Evolutionary conservation across 1,140 invertebrate genomes (phyloP).

Genomic region (Cepaea nemoralis): DNA sequence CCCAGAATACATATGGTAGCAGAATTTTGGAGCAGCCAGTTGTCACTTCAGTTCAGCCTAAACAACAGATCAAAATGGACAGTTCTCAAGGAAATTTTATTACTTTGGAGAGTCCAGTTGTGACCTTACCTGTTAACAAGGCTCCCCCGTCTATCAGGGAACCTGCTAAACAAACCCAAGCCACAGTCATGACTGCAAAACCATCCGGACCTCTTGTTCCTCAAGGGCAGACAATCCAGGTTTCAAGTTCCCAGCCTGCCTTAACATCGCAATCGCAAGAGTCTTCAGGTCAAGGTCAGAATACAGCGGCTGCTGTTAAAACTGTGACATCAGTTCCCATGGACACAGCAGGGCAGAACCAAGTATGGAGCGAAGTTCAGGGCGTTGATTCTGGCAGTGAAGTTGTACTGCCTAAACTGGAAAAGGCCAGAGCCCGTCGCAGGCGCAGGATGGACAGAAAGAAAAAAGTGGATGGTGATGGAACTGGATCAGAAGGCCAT

Average conservation of each 20-base stretch:
- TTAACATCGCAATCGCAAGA: background rate
- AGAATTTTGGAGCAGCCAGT: background rate
- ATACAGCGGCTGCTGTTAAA: background rate
- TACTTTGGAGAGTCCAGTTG: slow-evolving; percentile 32
- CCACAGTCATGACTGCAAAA: background rate
- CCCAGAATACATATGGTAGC: background rate
- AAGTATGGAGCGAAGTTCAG: slow-evolving; percentile 21
- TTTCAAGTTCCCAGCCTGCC: background rate
- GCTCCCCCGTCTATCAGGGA: background rate
- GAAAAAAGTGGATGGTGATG: slow-evolving; percentile 34
- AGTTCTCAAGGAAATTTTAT: slow-evolving; percentile 1
- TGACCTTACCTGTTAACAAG: slow-evolving; percentile 7
- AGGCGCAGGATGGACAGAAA: slow-evolving; percentile 36
- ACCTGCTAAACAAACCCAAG: background rate
- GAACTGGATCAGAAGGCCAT: slow-evolving; percentile 17
- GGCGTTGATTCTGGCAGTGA: slow-evolving; percentile 28
- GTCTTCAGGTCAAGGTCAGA: background rate
- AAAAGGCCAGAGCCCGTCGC: slow-evolving; percentile 29
- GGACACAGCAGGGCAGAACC: background rate
- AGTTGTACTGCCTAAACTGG: slow-evolving; percentile 35
- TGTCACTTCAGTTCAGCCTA: background rate
- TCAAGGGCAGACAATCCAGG: background rate
- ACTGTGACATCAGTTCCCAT: background rate
- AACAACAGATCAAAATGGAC: slow-evolving; percentile 10
- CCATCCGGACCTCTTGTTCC: background rate